Evolutionary conservation across 2,888 invertebrate genomes (phyloP).

Genomic region (Aspidiotus destructor): DNA sequence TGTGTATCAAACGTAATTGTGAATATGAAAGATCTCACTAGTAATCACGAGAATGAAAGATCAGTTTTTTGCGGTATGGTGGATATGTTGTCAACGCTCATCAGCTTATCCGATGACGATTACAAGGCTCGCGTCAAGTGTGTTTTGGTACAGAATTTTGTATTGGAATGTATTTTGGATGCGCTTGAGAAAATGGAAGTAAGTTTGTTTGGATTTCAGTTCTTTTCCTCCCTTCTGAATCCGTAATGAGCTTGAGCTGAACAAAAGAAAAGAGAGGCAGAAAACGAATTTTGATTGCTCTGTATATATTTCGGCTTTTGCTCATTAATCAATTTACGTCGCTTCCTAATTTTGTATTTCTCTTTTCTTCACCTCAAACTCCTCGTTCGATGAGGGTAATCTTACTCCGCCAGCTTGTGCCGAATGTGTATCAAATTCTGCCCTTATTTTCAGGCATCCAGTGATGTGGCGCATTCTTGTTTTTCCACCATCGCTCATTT

Average conservation of each 20-base stretch:
- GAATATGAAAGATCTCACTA: not conserved
- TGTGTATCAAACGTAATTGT: slow-evolving; percentile 20
- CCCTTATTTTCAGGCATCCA: slow-evolving; percentile 7
- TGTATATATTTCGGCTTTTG: too few species aligned
- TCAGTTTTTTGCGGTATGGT: slow-evolving; percentile 15
- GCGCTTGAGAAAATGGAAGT: slow-evolving; percentile 26
- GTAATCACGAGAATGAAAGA: not conserved
- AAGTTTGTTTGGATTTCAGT: too few species aligned
- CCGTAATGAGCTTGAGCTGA: too few species aligned
- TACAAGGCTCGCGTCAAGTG: slow-evolving; percentile 5
- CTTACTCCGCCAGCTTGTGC: not conserved
- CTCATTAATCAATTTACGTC: not conserved
- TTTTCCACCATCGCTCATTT: slow-evolving; percentile 16
- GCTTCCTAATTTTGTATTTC: not conserved
- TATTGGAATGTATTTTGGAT: slow-evolving; percentile 25
- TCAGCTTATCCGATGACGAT: slow-evolving; percentile 18
- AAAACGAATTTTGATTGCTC: too few species aligned
- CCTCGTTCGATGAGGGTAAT: not conserved
- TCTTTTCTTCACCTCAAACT: not conserved
- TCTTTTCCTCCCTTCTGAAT: not conserved
- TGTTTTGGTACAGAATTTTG: slow-evolving; percentile 30
- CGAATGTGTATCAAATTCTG: not conserved
- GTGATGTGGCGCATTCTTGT: slow-evolving; percentile 15
- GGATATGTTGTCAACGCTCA: slow-evolving; percentile 23
- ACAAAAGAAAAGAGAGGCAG: too few species aligned